phyloP scores from a whole-genome alignment of 2,888 invertebrate species.

The Plagodis dolabraria region DNA sequence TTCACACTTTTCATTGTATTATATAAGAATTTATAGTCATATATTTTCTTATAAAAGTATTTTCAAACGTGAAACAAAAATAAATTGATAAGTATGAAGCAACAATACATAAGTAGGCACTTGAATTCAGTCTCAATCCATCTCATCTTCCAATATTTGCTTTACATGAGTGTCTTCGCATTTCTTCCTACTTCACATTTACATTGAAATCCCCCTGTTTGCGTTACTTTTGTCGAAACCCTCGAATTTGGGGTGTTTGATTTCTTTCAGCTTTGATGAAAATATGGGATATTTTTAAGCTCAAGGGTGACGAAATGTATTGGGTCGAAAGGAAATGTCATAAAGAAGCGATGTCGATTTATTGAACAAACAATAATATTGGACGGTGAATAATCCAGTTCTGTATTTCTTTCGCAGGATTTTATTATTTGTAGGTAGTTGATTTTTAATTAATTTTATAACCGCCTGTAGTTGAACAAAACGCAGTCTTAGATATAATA shows the following conservation, averaged over 20 bases:
- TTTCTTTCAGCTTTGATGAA: slow-evolving; percentile 5
- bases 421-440: too few relatives aligned
- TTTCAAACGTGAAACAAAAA: slow-evolving; percentile 6
- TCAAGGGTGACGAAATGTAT: background rate
- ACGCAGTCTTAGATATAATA: too few relatives aligned
- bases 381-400: too few relatives aligned
- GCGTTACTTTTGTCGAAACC: slow-evolving; percentile 39
- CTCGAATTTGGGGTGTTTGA: slow-evolving; percentile 20
- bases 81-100: slow-evolving; percentile 15
- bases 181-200: slow-evolving; percentile 35
- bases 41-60: too few relatives aligned
- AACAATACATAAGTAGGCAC: slow-evolving; percentile 13
- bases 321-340: background rate
- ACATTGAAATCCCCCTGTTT: slow-evolving; percentile 39
- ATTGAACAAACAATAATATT: background rate
- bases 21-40: too few relatives aligned
- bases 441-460: too few relatives aligned
- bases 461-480: too few relatives aligned
- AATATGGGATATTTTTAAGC: slow-evolving; percentile 5
- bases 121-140: slow-evolving; percentile 15
- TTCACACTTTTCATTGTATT: too few relatives aligned
- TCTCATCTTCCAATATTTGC: slow-evolving; percentile 30
- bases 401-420: too few relatives aligned
- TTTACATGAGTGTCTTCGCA: slow-evolving; percentile 22
- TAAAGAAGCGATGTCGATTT: background rate